Conservation (phyloP, 2,113 vertebrate genomes). For the Sigmodon hispidus region DNA sequence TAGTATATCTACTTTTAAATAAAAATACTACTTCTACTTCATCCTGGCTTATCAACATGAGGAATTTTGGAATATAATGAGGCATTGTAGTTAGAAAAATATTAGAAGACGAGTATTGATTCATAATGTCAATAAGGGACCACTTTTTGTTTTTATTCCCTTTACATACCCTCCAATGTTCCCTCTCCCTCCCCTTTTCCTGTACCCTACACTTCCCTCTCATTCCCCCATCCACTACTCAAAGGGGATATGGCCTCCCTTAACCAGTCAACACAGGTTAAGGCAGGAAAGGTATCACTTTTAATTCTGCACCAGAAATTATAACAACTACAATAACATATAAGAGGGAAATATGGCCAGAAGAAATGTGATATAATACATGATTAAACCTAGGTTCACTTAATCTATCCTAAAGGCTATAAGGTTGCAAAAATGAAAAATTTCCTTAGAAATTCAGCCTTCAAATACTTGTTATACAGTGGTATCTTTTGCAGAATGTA, state of each 20-base stretch:
- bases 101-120: background rate
- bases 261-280: no score
- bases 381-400: background rate
- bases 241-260: no score
- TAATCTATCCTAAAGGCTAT: background rate
- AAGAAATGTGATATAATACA: background rate
- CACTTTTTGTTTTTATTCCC: no score
- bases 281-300: no score
- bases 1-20: constrained; percentile 23
- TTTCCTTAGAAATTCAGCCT: constrained; percentile 18
- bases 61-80: background rate
- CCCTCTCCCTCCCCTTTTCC: no score
- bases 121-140: background rate
- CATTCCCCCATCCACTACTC: no score
- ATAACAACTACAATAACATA: background rate
- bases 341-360: background rate
- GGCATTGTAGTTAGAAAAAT: background rate
- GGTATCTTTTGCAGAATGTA: background rate
- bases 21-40: background rate
- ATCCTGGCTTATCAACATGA: background rate
- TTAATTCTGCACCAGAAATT: constrained; percentile 2
- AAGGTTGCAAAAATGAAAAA: background rate
- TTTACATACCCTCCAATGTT: no score
- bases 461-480: background rate
- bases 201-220: no score